These are phyloP conservation scores for Acanthisitta chloris DNA, from an alignment of 2,113 vertebrate species.

Conservation along the genomic window DNA sequence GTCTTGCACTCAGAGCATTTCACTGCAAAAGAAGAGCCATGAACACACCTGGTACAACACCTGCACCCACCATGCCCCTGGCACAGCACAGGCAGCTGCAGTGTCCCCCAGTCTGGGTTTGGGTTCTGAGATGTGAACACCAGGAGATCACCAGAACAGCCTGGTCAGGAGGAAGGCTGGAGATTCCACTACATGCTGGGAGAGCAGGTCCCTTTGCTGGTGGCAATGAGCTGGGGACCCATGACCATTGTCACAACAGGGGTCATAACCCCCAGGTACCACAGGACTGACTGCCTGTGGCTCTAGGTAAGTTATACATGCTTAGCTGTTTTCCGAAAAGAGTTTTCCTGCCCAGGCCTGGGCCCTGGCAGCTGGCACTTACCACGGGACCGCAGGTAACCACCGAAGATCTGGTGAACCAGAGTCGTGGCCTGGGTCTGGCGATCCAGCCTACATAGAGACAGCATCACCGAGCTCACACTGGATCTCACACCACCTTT, in stretches of 20 bases:
- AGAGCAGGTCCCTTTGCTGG: not conserved
- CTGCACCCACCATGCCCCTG: not conserved
- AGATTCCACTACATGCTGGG: not conserved
- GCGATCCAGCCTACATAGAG: conserved; percentile 82
- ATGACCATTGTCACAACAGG: not conserved
- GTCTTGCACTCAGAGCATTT: conserved; percentile 91
- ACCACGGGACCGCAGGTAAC: conserved; percentile 95
- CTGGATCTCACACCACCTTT: accelerated
- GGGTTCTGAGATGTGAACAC: not conserved
- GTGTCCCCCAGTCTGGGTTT: accelerated
- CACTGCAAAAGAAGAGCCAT: conserved; percentile 75
- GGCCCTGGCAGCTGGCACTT: not conserved
- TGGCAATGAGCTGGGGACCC: not conserved
- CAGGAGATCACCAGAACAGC: not conserved
- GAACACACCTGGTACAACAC: not conserved
- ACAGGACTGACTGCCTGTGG: not conserved
- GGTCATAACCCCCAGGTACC: not conserved
- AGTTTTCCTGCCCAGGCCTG: not conserved
- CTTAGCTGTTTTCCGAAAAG: not conserved
- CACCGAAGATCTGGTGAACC: conserved; percentile 96
- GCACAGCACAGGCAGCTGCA: not conserved
- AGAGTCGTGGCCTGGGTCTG: conserved; percentile 93
- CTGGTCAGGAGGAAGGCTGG: not conserved
- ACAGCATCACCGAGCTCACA: not conserved
- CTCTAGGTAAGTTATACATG: accelerated